These are phyloP conservation scores for Amniataba percoides DNA, from an alignment of 2,797 vertebrate genomes.

Conservation along the genomic window DNA sequence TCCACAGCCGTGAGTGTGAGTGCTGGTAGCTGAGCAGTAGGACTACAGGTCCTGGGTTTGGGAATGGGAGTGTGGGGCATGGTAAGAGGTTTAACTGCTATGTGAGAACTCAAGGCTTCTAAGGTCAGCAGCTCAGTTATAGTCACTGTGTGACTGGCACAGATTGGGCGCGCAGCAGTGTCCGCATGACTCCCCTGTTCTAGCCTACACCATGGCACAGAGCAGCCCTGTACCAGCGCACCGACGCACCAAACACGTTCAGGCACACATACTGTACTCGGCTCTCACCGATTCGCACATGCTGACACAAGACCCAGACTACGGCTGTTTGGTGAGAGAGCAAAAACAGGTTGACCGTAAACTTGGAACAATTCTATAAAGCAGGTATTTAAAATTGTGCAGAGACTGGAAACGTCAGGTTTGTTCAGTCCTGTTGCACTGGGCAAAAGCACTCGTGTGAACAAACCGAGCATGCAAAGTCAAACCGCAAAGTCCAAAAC, in stretches of 20 bases:
- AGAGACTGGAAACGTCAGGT: slow-evolving; percentile 32
- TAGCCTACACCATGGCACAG: slow-evolving; percentile 85
- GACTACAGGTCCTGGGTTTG: slow-evolving; percentile 64
- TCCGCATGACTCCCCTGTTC: slow-evolving; percentile 87
- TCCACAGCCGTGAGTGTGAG: slow-evolving; percentile 56
- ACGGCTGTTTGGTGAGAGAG: slow-evolving; percentile 52
- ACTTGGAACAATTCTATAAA: slow-evolving; percentile 23
- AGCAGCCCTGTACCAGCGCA: slow-evolving; percentile 81
- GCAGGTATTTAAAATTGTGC: slow-evolving; percentile 37
- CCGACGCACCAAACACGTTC: slow-evolving; percentile 72
- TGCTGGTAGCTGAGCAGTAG: slow-evolving; percentile 53
- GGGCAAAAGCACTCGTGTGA: slow-evolving; percentile 38
- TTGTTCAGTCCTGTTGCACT: slow-evolving; percentile 32
- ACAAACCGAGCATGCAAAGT: slow-evolving; percentile 64
- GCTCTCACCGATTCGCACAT: slow-evolving; percentile 60
- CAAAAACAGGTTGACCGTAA: slow-evolving; percentile 43
- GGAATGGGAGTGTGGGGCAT: slow-evolving; percentile 76
- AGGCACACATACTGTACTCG: slow-evolving; percentile 71
- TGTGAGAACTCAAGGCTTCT: slow-evolving; percentile 81
- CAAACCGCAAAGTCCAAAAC: slow-evolving; percentile 65
- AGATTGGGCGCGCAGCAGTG: slow-evolving; percentile 81
- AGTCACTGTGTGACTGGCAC: slow-evolving; percentile 89
- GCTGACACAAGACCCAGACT: slow-evolving; percentile 69
- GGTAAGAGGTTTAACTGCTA: slow-evolving; percentile 88
- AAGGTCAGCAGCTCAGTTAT: slow-evolving; percentile 85